These are phyloP conservation scores for Calonectris borealis DNA, from an alignment of 2,113 vertebrate genomes.

Conservation along the genomic window DNA sequence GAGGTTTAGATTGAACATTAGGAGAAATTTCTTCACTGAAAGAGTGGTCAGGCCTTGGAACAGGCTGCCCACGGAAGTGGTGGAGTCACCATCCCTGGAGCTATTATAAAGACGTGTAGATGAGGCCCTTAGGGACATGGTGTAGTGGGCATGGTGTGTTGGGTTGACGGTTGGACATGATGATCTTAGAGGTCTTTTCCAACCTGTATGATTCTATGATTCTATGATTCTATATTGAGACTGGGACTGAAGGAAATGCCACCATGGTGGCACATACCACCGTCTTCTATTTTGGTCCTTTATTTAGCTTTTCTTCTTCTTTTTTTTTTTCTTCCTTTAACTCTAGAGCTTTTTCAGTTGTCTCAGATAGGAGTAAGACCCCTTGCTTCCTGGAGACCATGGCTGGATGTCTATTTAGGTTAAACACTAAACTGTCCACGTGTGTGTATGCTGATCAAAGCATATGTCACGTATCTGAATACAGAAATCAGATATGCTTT, in stretches of 20 bases:
- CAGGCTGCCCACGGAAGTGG: too few species aligned
- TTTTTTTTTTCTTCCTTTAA: neutral
- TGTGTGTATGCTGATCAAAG: neutral
- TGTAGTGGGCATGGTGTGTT: too few species aligned
- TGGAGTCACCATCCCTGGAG: too few species aligned
- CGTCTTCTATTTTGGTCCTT: neutral
- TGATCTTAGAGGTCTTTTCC: too few species aligned
- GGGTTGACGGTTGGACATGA: too few species aligned
- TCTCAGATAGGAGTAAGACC: neutral
- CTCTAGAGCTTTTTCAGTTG: neutral
- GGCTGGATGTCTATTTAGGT: neutral
- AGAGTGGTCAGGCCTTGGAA: too few species aligned
- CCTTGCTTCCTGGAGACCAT: neutral
- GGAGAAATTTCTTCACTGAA: too few species aligned
- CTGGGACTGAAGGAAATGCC: neutral
- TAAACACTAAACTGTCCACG: neutral
- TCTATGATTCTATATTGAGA: neutral
- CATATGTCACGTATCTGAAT: neutral
- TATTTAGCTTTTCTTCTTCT: neutral
- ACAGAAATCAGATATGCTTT: neutral
- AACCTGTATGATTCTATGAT: too few species aligned
- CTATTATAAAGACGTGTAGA: too few species aligned
- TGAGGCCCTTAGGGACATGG: too few species aligned
- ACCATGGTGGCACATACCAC: neutral
- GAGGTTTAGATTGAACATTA: too few species aligned